phyloP scores from a whole-genome alignment of 2,797 vertebrate genomes.

The Acipenser ruthenus region DNA sequence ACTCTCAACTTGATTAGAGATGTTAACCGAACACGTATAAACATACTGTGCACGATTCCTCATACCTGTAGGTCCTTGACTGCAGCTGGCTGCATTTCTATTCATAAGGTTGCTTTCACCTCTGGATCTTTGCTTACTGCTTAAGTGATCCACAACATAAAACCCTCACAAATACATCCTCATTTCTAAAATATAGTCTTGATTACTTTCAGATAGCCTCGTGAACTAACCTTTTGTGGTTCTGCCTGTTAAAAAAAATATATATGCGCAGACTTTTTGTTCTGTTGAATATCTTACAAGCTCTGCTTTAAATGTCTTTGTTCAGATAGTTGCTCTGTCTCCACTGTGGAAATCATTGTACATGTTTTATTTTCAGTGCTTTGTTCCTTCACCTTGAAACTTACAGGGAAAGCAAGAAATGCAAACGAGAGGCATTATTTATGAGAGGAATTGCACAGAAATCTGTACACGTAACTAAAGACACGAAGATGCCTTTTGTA shows the following conservation, averaged over 20 bases:
- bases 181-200: too few species aligned
- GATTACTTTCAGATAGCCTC: background rate
- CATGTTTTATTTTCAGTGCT: slow-evolving; percentile 24
- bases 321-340: too few species aligned
- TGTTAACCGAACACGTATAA: too few species aligned
- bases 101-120: too few species aligned
- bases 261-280: slow-evolving; percentile 2
- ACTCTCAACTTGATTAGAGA: too few species aligned
- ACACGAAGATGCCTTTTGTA: slow-evolving; percentile 3
- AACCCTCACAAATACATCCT: too few species aligned
- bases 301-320: background rate
- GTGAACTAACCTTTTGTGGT: background rate
- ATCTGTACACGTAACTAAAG: background rate
- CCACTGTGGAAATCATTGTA: slow-evolving; percentile 16
- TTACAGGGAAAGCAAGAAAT: slow-evolving; percentile 3
- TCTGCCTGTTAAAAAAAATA: background rate
- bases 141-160: too few species aligned
- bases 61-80: too few species aligned
- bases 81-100: too few species aligned
- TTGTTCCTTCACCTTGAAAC: slow-evolving; percentile 13
- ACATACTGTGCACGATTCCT: too few species aligned
- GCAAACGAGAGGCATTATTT: slow-evolving; percentile 3
- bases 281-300: background rate
- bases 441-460: slow-evolving; percentile 3
- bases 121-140: too few species aligned